Evolutionary conservation across 2,888 invertebrate species (phyloP), one percentile per base, ranked within the genome.

Genomic region (Eucera pruinosa): DNA sequence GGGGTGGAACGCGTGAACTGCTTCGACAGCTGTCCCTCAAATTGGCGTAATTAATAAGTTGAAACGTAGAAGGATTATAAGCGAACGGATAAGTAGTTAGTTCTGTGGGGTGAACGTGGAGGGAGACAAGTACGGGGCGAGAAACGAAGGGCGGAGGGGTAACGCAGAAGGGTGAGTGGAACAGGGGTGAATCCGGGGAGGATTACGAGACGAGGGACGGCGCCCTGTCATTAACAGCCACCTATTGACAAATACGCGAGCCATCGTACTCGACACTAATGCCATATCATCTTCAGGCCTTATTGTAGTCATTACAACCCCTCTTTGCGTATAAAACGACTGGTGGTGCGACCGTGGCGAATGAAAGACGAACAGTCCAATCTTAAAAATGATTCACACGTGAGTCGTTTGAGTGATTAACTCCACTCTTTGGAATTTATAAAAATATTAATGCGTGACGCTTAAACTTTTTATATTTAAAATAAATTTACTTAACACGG

Each of bases 221-320:
- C 75, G 61, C 81, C 78, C 86, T 88, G 87, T 88, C 88, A 86
- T 88, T 84, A 87, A 80, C 88, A 87, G 80, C 80, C 78, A 83
- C 72, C 81, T 78, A 85, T 85, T 88, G 88, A 87, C 84, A 87
- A 88, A 88, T 86, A 88, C 71, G 81, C 62, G 76, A 72, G 68
- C 80, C 81, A 79, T 81, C 82, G 78, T 80, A 81, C 78, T 74
- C 77, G 81, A 84, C 85, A 75, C 73, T 81, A 85, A 86, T 83
- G 75, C 80, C 84, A 71, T 81, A 85, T 85, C 83, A 86, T 84
- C 78, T 76, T 76, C 80, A 76, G 66, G 64, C 78, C 78, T 85
- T 84, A 83, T 85, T 85, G 67, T 69, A 78, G 74, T 83, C 71
- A 85, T 84, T 80, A 68, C 69, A 60, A n/a, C 48, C 58, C 60